phyloP scores from a whole-genome alignment of 1,140 invertebrate species.

The Spodoptera litura region DNA sequence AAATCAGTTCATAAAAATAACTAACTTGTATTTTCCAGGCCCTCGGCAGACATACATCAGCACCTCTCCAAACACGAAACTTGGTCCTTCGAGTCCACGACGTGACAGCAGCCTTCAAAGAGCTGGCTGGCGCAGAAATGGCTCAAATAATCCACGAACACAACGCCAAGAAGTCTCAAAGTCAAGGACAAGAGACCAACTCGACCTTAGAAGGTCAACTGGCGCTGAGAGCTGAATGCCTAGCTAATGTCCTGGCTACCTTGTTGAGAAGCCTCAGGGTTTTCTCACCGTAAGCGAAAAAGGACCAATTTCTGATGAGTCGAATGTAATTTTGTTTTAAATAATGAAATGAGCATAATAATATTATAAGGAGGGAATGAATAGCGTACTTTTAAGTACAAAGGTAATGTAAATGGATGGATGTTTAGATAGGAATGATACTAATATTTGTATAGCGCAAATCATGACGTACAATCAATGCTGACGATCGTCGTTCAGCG shows the following conservation, averaged over 20 bases:
- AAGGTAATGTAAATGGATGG: constrained; percentile 2
- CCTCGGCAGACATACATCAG: constrained; percentile 90
- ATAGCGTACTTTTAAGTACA: constrained; percentile 11
- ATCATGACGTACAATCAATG: constrained; percentile 23
- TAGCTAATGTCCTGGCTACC: constrained; percentile 93
- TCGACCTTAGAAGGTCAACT: constrained; percentile 88
- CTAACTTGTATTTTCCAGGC: constrained; percentile 80
- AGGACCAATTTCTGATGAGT: constrained; percentile 13
- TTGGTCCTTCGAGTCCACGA: constrained; percentile 92
- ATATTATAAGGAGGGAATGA: constrained; percentile 6
- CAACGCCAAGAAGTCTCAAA: constrained; percentile 74
- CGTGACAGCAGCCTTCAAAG: constrained; percentile 92
- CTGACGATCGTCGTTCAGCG: not conserved
- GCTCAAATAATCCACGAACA: constrained; percentile 83
- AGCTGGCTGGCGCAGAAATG: constrained; percentile 88
- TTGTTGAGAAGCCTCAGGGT: constrained; percentile 92
- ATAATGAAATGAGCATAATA: constrained; percentile 15
- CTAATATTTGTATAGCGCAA: constrained; percentile 35
- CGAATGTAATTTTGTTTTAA: not conserved
- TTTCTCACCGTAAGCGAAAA: constrained; percentile 88
- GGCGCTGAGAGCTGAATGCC: constrained; percentile 91
- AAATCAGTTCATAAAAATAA: no score
- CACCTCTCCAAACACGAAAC: constrained; percentile 92
- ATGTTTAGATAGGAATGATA: constrained; percentile 41
- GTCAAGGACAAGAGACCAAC: constrained; percentile 74